Percentiles rank a stretch among this genome's conserved stretches.
phyloP scores from a whole-genome alignment of 2,888 invertebrate genomes.

The Leptopilina myrica region DNA sequence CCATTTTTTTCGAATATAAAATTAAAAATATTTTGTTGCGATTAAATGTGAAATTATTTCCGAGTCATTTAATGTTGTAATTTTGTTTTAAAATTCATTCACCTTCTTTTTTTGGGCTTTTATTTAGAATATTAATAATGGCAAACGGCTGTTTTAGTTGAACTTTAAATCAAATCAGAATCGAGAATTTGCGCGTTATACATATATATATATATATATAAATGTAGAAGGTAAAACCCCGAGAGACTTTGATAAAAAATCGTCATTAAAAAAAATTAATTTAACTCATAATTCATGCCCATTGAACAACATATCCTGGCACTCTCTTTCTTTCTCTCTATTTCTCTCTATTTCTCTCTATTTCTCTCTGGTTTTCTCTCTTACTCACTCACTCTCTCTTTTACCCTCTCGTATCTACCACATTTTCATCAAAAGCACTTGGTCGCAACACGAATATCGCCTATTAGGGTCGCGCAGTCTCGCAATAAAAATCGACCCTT shows the following conservation, averaged over 20 bases:
- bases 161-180: conserved; percentile 1
- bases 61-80: background rate
- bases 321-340: background rate
- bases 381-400: too few species aligned
- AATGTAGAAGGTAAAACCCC: background rate
- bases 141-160: background rate
- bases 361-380: too few species aligned
- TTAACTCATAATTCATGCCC: conserved; percentile 33
- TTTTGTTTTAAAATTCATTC: background rate
- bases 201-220: too few species aligned
- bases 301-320: background rate
- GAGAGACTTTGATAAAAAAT: conserved; percentile 34
- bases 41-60: background rate
- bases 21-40: background rate
- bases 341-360: too few species aligned
- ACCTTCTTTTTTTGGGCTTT: background rate
- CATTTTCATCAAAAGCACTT: conserved; percentile 37
- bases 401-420: background rate
- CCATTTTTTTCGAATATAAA: too few species aligned
- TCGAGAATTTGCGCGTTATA: background rate
- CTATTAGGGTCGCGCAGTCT: conserved; percentile 31
- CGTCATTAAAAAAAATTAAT: conserved; percentile 34
- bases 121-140: conserved; percentile 9
- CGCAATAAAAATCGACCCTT: conserved; percentile 32
- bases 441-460: conserved; percentile 33